phyloP scores from a whole-genome alignment of 2,888 invertebrate genomes.

The Pachydiplax longipennis region DNA sequence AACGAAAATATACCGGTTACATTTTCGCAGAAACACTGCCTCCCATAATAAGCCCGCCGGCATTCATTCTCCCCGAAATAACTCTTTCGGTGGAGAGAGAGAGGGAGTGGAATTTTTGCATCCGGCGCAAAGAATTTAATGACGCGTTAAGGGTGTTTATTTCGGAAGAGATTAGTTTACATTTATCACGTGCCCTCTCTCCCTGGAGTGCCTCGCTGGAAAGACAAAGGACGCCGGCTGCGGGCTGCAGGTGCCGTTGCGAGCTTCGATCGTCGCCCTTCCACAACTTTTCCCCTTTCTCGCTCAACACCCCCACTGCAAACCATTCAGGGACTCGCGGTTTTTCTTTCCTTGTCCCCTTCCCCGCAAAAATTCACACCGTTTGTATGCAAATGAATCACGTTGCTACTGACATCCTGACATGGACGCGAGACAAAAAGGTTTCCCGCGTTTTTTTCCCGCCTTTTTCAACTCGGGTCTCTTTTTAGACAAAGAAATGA shows the following conservation, averaged over 20 bases:
- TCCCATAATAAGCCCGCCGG: no score
- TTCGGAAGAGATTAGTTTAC: neutral
- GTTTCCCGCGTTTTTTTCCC: neutral
- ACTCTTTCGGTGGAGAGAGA: no score
- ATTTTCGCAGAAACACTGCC: no score
- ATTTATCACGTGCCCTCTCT: neutral
- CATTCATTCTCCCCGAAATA: no score
- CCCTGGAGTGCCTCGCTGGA: neutral
- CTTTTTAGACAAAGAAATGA: neutral
- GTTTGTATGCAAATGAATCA: constrained; percentile 43
- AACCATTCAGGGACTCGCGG: neutral
- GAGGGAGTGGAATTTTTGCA: neutral
- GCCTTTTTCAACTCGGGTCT: neutral
- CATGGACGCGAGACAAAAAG: neutral
- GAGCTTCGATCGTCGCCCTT: constrained; percentile 27
- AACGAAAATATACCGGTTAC: no score
- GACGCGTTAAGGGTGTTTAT: neutral
- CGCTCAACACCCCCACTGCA: neutral
- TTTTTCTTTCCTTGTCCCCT: neutral
- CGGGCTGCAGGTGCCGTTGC: constrained; percentile 13
- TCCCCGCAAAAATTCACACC: constrained; percentile 32
- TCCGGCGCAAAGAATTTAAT: neutral
- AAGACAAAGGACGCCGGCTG: neutral
- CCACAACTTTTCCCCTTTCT: neutral
- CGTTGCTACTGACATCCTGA: neutral